Evolutionary conservation across 2,888 invertebrate genomes (phyloP).

Genomic region (Idaea aversata): DNA sequence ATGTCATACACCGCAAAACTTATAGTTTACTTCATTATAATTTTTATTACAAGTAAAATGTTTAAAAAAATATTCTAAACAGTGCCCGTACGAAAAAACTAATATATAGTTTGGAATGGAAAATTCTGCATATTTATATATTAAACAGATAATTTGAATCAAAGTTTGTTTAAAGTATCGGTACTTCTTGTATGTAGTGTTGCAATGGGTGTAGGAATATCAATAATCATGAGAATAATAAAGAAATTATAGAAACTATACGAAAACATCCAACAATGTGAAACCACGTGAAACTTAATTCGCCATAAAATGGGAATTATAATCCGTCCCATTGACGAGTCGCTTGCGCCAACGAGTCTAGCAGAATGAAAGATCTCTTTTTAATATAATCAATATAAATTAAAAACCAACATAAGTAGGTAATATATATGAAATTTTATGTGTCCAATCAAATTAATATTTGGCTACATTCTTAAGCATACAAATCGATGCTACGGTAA

Average conservation of each 20-base stretch:
- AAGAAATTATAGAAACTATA: neutral
- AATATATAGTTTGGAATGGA: too few relatives aligned
- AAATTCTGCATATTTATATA: too few relatives aligned
- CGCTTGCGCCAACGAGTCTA: neutral
- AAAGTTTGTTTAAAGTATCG: too few relatives aligned
- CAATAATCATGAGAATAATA: neutral
- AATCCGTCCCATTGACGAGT: neutral
- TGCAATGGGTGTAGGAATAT: too few relatives aligned
- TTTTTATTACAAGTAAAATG: neutral
- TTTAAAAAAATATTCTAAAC: too few relatives aligned
- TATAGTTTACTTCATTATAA: neutral
- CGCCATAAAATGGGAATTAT: neutral
- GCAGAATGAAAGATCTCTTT: neutral
- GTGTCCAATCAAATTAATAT: neutral
- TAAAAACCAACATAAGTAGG: neutral
- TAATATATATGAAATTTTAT: conserved; percentile 1
- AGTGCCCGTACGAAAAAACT: too few relatives aligned
- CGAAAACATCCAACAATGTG: neutral
- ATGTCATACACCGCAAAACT: neutral
- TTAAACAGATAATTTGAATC: too few relatives aligned
- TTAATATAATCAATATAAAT: neutral
- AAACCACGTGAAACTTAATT: neutral
- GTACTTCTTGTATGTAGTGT: too few relatives aligned
- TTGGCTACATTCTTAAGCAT: neutral
- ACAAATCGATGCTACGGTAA: neutral